Evolutionary conservation across 2,888 invertebrate genomes (phyloP).

Genomic region (Oxyscelio sp.): DNA sequence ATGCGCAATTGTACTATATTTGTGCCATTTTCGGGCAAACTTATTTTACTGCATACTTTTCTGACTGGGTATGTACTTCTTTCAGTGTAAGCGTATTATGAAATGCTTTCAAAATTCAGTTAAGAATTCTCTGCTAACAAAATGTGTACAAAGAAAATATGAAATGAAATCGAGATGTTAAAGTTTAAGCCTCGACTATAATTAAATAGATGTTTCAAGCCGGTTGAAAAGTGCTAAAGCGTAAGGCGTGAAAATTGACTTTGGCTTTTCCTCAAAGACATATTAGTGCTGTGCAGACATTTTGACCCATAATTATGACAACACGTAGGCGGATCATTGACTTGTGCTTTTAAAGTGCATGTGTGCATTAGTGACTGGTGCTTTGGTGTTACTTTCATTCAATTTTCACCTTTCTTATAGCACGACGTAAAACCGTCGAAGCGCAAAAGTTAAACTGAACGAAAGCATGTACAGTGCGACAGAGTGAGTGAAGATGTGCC

Average conservation of each 20-base stretch:
- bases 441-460: slow-evolving; percentile 70
- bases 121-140: too few relatives aligned
- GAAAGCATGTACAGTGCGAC: slow-evolving; percentile 70
- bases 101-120: too few relatives aligned
- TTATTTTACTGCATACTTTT: too few relatives aligned
- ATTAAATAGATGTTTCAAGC: slow-evolving; percentile 48
- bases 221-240: slow-evolving; percentile 47
- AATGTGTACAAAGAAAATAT: neutral
- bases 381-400: slow-evolving; percentile 69
- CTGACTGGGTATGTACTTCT: too few relatives aligned
- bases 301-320: slow-evolving; percentile 76
- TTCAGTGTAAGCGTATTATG: too few relatives aligned
- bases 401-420: slow-evolving; percentile 68
- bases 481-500: slow-evolving; percentile 62
- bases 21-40: too few relatives aligned
- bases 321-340: slow-evolving; percentile 37
- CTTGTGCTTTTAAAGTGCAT: slow-evolving; percentile 67
- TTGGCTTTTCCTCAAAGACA: slow-evolving; percentile 70
- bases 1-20: too few relatives aligned
- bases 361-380: slow-evolving; percentile 71
- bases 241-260: slow-evolving; percentile 67
- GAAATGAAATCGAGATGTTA: slow-evolving; percentile 14
- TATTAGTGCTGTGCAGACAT: slow-evolving; percentile 86
- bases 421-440: slow-evolving; percentile 61
- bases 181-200: slow-evolving; percentile 15